phyloP scores from a whole-genome alignment of 1,140 invertebrate species.

The Ruditapes philippinarum region DNA sequence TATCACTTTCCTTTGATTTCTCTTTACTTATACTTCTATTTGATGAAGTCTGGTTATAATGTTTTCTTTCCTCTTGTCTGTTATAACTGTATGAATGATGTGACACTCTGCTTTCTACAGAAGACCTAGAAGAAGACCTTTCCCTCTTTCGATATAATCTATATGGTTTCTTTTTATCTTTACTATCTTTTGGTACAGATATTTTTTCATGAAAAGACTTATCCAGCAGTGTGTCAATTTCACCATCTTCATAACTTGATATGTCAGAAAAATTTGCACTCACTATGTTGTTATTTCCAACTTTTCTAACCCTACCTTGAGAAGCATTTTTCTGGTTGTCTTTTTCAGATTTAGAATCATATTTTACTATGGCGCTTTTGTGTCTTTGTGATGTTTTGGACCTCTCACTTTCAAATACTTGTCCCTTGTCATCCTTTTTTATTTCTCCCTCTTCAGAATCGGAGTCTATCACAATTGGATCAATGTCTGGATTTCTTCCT shows the following conservation, averaged over 20 bases:
- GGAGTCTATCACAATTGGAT: not conserved
- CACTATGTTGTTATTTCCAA: not conserved
- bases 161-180: not conserved
- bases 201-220: not conserved
- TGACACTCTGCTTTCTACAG: not conserved
- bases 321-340: not conserved
- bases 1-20: not conserved
- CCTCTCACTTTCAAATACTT: not conserved
- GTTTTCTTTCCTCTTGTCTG: not conserved
- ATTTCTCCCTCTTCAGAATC: slow-evolving; percentile 17
- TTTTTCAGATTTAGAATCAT: not conserved
- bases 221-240: not conserved
- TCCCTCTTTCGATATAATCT: slow-evolving; percentile 13
- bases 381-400: too few relatives aligned
- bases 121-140: slow-evolving; percentile 6
- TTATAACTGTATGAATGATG: not conserved
- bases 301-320: not conserved
- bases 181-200: not conserved
- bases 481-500: not conserved
- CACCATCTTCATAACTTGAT: not conserved
- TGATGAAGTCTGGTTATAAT: not conserved
- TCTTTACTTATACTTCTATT: not conserved
- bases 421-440: not conserved
- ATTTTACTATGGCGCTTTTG: too few relatives aligned
- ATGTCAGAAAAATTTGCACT: not conserved